A percentile compares a stretch with the other conserved stretches of the same genome.
Conservation (phyloP, 2,797 vertebrate genomes). For the Synanceia verrucosa region DNA sequence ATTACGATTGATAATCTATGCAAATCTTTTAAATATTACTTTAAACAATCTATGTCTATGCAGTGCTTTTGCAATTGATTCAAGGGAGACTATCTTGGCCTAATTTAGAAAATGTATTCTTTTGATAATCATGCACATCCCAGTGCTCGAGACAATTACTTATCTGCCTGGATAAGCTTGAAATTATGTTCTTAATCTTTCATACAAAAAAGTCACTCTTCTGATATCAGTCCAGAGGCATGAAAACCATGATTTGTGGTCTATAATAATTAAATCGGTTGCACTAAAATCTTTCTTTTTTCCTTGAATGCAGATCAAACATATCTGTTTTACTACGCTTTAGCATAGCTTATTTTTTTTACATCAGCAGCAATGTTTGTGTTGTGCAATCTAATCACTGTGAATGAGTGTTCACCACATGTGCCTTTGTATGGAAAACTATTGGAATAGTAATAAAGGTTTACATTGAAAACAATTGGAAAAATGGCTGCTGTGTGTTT, state of each 20-base stretch:
- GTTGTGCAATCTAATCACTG: constrained; percentile 42
- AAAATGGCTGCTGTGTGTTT: constrained; percentile 15
- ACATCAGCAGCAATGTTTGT: constrained; percentile 33
- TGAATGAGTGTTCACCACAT: constrained; percentile 57
- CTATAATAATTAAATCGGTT: constrained; percentile 61
- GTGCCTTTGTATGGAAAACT: constrained; percentile 76
- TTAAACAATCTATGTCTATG: constrained; percentile 73
- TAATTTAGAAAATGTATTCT: constrained; percentile 80
- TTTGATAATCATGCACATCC: constrained; percentile 76
- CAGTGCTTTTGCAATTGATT: constrained; percentile 71
- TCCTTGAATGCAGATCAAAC: constrained; percentile 46
- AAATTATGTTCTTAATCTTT: constrained; percentile 80
- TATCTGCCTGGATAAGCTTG: constrained; percentile 78
- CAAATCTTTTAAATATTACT: constrained; percentile 79
- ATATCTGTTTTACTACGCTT: constrained; percentile 21
- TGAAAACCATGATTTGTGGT: constrained; percentile 58
- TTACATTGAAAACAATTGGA: constrained; percentile 80
- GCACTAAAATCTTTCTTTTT: constrained; percentile 43
- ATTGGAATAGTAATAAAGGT: constrained; percentile 80
- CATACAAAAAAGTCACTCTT: constrained; percentile 52
- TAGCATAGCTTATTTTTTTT: constrained; percentile 24
- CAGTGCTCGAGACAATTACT: constrained; percentile 79
- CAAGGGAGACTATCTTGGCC: constrained; percentile 66
- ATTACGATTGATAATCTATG: constrained; percentile 79
- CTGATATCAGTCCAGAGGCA: constrained; percentile 63